These are phyloP conservation scores for Onthophagus sagittarius DNA, from an alignment of 2,888 invertebrate genomes.

Conservation along the genomic window DNA sequence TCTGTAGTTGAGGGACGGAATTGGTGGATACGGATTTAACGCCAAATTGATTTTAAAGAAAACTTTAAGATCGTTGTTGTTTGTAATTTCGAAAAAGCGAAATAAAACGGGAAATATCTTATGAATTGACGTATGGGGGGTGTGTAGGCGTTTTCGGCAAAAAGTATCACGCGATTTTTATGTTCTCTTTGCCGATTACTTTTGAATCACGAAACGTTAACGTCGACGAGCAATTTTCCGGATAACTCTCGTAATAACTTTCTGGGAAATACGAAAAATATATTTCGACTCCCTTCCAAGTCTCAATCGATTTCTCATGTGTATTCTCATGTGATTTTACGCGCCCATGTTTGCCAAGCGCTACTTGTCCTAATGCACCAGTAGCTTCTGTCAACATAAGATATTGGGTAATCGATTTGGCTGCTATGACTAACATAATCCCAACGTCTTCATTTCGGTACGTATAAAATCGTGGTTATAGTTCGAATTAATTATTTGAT, in stretches of 20 bases:
- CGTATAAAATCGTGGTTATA: not conserved
- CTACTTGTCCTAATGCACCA: slow-evolving; percentile 22
- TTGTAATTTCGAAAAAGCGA: too few species aligned
- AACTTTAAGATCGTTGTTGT: too few species aligned
- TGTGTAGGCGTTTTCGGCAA: not conserved
- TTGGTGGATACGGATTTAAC: not conserved
- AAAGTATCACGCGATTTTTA: not conserved
- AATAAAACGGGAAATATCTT: too few species aligned
- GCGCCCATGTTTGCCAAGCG: slow-evolving; percentile 10
- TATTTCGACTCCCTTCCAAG: not conserved
- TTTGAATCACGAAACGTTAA: not conserved
- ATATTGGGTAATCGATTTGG: slow-evolving; percentile 17
- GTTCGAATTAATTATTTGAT: too few species aligned
- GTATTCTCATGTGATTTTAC: not conserved
- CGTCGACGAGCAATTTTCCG: not conserved
- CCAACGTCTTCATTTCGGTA: not conserved
- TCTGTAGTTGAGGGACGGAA: not conserved
- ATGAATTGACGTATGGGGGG: too few species aligned
- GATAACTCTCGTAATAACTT: not conserved
- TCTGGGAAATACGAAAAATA: not conserved
- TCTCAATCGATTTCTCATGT: not conserved
- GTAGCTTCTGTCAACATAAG: slow-evolving; percentile 16
- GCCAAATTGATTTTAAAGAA: not conserved
- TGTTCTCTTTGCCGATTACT: not conserved
- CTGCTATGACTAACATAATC: not conserved